Base-by-base conservation (phyloP, 2,888 invertebrate species). In the Dascillus cervinus region DNA sequence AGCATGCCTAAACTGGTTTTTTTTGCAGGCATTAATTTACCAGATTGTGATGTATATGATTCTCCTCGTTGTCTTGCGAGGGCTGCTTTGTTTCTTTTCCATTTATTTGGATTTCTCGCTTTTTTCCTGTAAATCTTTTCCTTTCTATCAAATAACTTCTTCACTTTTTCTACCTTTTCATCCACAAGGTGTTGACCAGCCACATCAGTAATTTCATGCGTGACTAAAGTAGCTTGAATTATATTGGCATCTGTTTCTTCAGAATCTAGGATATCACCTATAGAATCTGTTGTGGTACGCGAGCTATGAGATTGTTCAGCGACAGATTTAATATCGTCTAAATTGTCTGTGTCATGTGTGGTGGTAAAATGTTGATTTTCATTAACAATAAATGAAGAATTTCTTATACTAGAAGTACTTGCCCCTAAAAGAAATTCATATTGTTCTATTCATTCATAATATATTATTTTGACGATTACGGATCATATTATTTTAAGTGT, bases 31-130 rank as follows among this genome's bases (percentile, higher is more conserved):
- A 22, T 22, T n/a, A 22, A 8, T 22, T 29, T 29, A 4, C 22
- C 14, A 13, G 12, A 21, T 15, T 28, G 28, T 8, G 28, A 28
- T 11, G 13, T 12, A 15, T 21, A 28, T 13, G 5, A 13, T 28
- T 28, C 21, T 9, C 21, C 14, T 1, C 23, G 13, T 22, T 29
- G 22, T 17, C 32, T 20, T 9, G 32, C 26, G 13, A 32, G 9
- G 3, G 32, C 20, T 14, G 26, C 26, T 19, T 26, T 32, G 11
- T 20, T 32, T 17, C 26, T 26, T 24, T 32, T 32, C 25, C 32
- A 32, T 11, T 20, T 14, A n/a, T 26, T 26, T 19, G 26, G 26
- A 26, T 32, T 32, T 24, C 20, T 26, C 12, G 13, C 4, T 26
- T 17, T 32, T 19, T 32, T 20, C 13, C 25, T 32, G 20, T 11